Conservation (phyloP, 2,113 vertebrate genomes). For the Todiramphus chloris region DNA sequence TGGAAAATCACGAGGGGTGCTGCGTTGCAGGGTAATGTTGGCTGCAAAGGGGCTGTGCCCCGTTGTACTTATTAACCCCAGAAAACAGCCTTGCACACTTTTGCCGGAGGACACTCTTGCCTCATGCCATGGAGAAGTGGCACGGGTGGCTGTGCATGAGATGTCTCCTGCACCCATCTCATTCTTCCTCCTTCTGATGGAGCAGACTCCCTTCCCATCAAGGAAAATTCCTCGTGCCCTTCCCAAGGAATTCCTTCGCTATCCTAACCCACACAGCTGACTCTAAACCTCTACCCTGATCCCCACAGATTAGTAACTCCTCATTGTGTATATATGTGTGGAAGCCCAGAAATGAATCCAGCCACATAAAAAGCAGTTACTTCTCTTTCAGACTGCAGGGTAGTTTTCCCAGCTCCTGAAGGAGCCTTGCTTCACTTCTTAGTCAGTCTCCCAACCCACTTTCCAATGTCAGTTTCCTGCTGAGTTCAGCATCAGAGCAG, state of each 20-base stretch:
- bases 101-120: not conserved
- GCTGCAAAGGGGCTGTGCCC: not conserved
- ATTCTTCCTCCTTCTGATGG: not conserved
- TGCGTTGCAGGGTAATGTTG: not conserved
- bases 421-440: not conserved
- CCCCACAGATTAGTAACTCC: not conserved
- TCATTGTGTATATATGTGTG: not conserved
- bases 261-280: not conserved
- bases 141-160: not conserved
- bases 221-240: not conserved
- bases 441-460: not conserved
- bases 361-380: not conserved
- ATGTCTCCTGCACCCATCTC: not conserved
- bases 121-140: accelerated
- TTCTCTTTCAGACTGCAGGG: not conserved
- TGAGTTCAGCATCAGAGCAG: accelerated
- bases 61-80: not conserved
- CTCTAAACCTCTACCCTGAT: not conserved
- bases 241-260: not conserved
- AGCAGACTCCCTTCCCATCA: not conserved
- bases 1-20: not conserved
- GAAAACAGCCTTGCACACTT: not conserved
- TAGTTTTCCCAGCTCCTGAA: not conserved
- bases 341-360: not conserved
- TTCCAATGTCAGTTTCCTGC: not conserved